Evolutionary conservation across 2,113 vertebrate genomes (phyloP).

Genomic region (Callospermophilus lateralis): DNA sequence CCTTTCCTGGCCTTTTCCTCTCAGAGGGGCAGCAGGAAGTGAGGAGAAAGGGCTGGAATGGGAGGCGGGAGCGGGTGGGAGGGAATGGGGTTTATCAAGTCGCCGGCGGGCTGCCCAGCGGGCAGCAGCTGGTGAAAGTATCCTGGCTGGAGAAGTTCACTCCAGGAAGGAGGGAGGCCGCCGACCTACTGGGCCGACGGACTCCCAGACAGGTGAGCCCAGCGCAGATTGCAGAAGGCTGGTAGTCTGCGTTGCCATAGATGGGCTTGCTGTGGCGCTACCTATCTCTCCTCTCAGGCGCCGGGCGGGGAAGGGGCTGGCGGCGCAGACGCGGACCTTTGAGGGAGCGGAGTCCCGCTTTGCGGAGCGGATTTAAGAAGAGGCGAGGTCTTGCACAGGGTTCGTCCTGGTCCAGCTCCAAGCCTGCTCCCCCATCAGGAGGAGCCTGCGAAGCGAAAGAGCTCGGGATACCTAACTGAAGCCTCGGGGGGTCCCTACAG

Average conservation of each 20-base stretch:
- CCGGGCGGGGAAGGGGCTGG: background rate
- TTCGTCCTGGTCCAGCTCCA: background rate
- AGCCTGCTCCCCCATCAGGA: background rate
- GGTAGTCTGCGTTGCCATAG: background rate
- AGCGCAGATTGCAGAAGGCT: background rate
- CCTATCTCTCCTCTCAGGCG: background rate
- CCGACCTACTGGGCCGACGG: slow-evolving; percentile 14
- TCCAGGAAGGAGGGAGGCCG: slow-evolving; percentile 24
- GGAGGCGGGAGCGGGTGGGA: slow-evolving; percentile 73
- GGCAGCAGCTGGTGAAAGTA: slow-evolving; percentile 66
- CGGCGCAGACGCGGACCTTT: background rate
- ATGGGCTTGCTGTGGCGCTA: background rate
- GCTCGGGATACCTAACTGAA: background rate
- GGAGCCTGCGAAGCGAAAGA: background rate
- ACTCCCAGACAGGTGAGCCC: slow-evolving; percentile 75
- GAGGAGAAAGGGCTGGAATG: slow-evolving; percentile 77
- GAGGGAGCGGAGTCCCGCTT: background rate
- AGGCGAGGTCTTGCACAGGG: background rate
- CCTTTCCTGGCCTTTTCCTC: slow-evolving; percentile 73
- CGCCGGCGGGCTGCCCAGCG: slow-evolving; percentile 21
- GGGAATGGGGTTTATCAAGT: slow-evolving; percentile 78
- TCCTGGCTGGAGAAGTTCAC: slow-evolving; percentile 44
- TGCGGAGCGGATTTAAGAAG: background rate
- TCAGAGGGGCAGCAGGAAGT: slow-evolving; percentile 82
- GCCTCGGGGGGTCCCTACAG: background rate